A percentile compares a stretch with the other conserved stretches of the same genome.
Conservation (phyloP, 2,797 vertebrate genomes). For the Gymnocypris eckloni region DNA sequence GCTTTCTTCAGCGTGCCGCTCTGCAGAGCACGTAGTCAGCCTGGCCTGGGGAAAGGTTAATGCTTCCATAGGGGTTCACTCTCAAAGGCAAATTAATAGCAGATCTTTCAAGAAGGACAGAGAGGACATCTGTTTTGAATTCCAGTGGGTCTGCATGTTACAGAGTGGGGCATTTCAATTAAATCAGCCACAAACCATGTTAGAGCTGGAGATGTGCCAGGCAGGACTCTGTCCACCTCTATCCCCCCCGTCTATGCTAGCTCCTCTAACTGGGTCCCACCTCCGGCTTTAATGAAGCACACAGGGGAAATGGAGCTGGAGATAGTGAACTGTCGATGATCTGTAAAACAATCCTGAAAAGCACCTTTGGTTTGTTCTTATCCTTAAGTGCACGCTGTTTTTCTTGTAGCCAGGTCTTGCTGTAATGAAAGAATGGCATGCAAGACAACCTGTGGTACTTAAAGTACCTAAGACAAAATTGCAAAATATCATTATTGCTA, state of each 20-base stretch:
- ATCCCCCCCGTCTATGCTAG: slow-evolving; percentile 26
- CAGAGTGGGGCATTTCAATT: slow-evolving; percentile 68
- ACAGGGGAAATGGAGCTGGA: slow-evolving; percentile 30
- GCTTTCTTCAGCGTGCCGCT: slow-evolving; percentile 50
- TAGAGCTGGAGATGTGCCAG: slow-evolving; percentile 68
- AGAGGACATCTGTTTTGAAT: slow-evolving; percentile 75
- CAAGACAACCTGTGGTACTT: background rate
- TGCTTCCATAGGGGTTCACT: slow-evolving; percentile 59
- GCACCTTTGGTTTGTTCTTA: background rate
- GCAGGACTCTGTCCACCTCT: slow-evolving; percentile 45
- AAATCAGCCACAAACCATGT: slow-evolving; percentile 64
- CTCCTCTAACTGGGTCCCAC: slow-evolving; percentile 38
- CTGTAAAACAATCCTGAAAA: slow-evolving; percentile 34
- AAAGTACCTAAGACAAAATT: background rate
- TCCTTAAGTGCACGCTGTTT: background rate
- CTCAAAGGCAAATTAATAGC: slow-evolving; percentile 64
- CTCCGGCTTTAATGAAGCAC: slow-evolving; percentile 47
- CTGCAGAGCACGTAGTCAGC: slow-evolving; percentile 43
- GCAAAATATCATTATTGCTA: background rate
- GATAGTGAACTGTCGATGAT: slow-evolving; percentile 35
- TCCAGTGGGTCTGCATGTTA: slow-evolving; percentile 68
- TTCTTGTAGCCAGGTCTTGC: background rate
- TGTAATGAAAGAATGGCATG: background rate
- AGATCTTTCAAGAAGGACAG: slow-evolving; percentile 54
- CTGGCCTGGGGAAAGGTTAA: slow-evolving; percentile 52